Base-by-base conservation (phyloP, 2,888 invertebrate genomes). In the Epistrophe eligans region DNA sequence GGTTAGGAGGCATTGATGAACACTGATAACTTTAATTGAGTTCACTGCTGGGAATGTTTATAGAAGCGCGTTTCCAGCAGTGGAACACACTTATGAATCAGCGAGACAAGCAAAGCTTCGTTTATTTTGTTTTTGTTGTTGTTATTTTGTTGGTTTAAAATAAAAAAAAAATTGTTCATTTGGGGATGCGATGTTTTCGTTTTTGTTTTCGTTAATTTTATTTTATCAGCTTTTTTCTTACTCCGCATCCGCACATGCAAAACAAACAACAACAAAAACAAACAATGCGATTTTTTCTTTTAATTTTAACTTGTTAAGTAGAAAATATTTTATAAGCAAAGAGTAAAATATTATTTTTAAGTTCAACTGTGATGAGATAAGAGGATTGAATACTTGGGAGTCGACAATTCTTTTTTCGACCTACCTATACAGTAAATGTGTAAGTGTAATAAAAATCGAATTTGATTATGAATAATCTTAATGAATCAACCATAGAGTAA, bases 21-120 rank as follows among this genome's bases (percentile, higher is more conserved):
- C 66, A 76, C 74, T 79, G 87, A 87, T 87, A 87, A 79, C 66
- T 87, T 79, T 76, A 87, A 87, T 87, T 87, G 87, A 83, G 79
- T 79, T 76, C 79, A 71, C 83, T 70, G 77, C 62, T 77, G 85
- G 55, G 62, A 73, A 72, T 67, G 73, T 70, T 71, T 72, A 35
- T 70, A 71, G 76, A 19, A 19, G 64, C 55, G 60, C 67, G 48
- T 45, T 58, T 62, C 71, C 81, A 81, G 43, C 58, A 24, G 60
- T 81, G 82, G 77, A 81, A 64, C 77, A 57, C 64, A 24, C 19
- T 19, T 43, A 35, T 67, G 67, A 67, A 35, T 67, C 67, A 67
- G 48, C 64, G n/a, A 28, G 43, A 32, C 64, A n/a, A 32, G 64
- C 4, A 3, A 55, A 55, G 62, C 43, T 50, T 66, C 48, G 64